phyloP scores from a whole-genome alignment of 2,888 invertebrate species.

The Zygaena filipendulae region DNA sequence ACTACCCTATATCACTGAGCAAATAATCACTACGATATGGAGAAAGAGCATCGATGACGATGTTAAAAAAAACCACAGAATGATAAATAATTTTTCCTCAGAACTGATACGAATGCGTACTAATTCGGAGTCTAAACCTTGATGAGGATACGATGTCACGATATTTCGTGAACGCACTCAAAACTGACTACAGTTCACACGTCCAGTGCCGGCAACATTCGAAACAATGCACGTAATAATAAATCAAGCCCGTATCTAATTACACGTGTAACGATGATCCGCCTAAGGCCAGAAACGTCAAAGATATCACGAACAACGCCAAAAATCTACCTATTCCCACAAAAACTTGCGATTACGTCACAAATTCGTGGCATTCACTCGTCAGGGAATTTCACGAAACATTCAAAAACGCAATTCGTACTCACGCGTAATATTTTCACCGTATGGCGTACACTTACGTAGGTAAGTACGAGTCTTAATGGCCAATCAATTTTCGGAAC shows the following conservation, averaged over 20 bases:
- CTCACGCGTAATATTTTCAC: constrained; percentile 4
- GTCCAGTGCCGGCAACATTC: constrained; percentile 4
- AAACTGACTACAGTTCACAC: constrained; percentile 13
- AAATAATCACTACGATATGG: no score
- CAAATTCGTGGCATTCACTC: constrained; percentile 20
- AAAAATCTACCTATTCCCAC: constrained; percentile 19
- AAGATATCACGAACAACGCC: constrained; percentile 14
- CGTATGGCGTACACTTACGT: no score
- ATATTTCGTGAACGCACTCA: constrained; percentile 11
- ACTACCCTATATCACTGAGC: no score
- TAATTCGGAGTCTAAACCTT: no score
- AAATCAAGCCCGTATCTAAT: constrained; percentile 16
- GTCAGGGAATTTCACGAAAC: constrained; percentile 24
- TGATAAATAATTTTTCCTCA: no score
- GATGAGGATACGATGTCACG: no score
- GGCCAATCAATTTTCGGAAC: no score
- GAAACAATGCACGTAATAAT: constrained; percentile 14
- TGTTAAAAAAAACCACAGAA: no score
- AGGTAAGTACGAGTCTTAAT: no score
- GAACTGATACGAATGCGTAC: no score
- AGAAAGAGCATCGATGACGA: no score
- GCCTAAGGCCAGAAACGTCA: constrained; percentile 19
- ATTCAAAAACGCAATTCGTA: constrained; percentile 7
- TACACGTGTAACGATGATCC: constrained; percentile 6
- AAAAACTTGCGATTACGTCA: constrained; percentile 9